These are phyloP conservation scores for Zenarchopterus dispar DNA, from an alignment of 2,797 vertebrate species.

Conservation along the genomic window DNA sequence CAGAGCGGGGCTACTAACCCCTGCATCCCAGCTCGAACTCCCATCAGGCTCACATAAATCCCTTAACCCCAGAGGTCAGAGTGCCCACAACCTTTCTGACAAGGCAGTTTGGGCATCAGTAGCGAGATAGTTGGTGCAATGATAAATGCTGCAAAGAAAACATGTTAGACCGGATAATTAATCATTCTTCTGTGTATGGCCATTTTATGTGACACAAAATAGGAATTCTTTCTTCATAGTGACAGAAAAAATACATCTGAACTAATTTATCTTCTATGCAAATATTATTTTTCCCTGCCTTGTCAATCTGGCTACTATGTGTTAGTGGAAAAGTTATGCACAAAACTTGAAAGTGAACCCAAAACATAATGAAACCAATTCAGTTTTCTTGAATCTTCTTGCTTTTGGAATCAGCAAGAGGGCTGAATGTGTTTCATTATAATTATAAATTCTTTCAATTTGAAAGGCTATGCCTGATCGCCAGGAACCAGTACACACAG, in stretches of 20 bases:
- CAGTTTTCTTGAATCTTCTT: background rate
- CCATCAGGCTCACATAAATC: conserved; percentile 48
- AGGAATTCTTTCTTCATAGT: background rate
- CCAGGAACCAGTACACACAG: background rate
- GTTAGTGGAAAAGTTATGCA: background rate
- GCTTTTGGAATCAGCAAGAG: too few relatives aligned
- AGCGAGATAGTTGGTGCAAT: background rate
- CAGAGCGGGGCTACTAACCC: conserved; percentile 46
- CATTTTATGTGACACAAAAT: background rate
- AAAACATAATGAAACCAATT: background rate
- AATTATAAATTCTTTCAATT: conserved; percentile 5
- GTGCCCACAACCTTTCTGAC: conserved; percentile 28
- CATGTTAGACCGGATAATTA: background rate
- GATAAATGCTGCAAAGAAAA: background rate
- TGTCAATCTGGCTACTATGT: background rate
- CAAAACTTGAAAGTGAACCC: background rate
- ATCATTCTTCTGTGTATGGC: background rate
- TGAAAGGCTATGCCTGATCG: conserved; percentile 1
- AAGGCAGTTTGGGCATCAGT: conserved; percentile 12
- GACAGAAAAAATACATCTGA: background rate
- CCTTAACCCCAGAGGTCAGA: conserved; percentile 39
- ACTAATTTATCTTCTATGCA: conserved; percentile 6
- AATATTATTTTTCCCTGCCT: background rate
- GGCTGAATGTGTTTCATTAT: background rate
- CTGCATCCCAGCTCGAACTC: conserved; percentile 29